A percentile compares a stretch with the other conserved stretches of the same genome.
phyloP scores from a whole-genome alignment of 2,888 invertebrate species.

The Folsomia manolachei region DNA sequence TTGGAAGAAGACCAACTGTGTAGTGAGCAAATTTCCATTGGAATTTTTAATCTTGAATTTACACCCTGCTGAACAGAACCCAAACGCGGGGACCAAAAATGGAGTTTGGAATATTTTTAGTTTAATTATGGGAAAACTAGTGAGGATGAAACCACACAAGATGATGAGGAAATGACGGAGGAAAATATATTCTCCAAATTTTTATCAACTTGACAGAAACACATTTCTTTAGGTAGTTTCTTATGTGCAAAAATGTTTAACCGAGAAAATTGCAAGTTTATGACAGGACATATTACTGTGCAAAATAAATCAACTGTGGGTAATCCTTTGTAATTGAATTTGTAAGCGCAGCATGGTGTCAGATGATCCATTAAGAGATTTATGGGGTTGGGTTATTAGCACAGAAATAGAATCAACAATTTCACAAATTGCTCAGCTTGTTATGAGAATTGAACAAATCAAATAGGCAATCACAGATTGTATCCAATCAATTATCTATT shows the following conservation, averaged over 20 bases:
- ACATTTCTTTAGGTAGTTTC: neutral
- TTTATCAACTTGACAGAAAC: neutral
- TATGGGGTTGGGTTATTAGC: neutral
- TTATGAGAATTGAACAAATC: neutral
- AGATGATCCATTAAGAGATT: slow-evolving; percentile 4
- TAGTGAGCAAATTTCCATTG: neutral
- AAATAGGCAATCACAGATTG: neutral
- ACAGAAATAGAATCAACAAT: neutral
- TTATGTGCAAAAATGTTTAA: neutral
- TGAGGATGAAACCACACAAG: slow-evolving; percentile 40
- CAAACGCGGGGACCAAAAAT: neutral
- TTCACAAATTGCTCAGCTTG: neutral
- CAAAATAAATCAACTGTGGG: neutral
- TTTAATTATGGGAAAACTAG: slow-evolving; percentile 21
- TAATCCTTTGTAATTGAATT: slow-evolving; percentile 5
- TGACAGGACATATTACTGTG: too few species aligned
- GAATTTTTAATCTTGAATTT: neutral
- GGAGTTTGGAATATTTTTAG: neutral
- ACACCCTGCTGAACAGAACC: slow-evolving; percentile 8
- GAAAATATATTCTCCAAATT: slow-evolving; percentile 18
- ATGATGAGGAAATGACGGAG: slow-evolving; percentile 11
- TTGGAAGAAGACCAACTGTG: neutral
- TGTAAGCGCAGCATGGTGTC: slow-evolving; percentile 5
- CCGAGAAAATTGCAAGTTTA: neutral
- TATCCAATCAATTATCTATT: slow-evolving; percentile 6